These are phyloP conservation scores for Alligator sinensis DNA, from an alignment of 2,113 vertebrate species.

Conservation along the genomic window DNA sequence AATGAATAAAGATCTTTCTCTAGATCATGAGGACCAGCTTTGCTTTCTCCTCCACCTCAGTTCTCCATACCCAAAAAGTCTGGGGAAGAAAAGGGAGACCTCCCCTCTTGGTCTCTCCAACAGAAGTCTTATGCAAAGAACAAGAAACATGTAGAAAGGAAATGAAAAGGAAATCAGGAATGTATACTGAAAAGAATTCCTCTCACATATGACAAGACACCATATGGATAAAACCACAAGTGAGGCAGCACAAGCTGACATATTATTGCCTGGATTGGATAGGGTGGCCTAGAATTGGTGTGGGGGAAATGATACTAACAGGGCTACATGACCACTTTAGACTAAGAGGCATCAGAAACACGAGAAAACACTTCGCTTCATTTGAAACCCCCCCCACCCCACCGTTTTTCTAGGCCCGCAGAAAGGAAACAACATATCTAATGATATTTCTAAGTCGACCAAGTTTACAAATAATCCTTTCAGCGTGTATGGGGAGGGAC, in stretches of 20 bases:
- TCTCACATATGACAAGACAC: background rate
- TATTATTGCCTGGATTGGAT: fast-evolving
- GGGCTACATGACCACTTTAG: fast-evolving
- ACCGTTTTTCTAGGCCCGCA: background rate
- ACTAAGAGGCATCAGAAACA: background rate
- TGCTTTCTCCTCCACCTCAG: too few species aligned
- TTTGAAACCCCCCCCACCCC: too few species aligned
- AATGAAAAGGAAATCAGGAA: background rate
- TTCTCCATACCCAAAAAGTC: background rate
- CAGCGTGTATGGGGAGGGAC: background rate
- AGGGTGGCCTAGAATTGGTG: fast-evolving
- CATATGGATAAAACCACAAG: background rate
- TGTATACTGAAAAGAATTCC: background rate
- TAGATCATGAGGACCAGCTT: background rate
- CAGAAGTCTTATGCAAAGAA: background rate
- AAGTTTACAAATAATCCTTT: background rate
- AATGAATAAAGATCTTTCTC: background rate
- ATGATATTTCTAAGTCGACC: background rate
- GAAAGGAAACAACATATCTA: background rate
- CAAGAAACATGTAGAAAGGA: background rate
- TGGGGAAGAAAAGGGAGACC: background rate
- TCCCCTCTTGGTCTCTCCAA: background rate
- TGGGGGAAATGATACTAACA: background rate
- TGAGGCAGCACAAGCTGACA: background rate
- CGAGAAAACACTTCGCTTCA: background rate